Evolutionary conservation across 1,140 invertebrate species (phyloP).

Genomic region (Bradysia coprophila): DNA sequence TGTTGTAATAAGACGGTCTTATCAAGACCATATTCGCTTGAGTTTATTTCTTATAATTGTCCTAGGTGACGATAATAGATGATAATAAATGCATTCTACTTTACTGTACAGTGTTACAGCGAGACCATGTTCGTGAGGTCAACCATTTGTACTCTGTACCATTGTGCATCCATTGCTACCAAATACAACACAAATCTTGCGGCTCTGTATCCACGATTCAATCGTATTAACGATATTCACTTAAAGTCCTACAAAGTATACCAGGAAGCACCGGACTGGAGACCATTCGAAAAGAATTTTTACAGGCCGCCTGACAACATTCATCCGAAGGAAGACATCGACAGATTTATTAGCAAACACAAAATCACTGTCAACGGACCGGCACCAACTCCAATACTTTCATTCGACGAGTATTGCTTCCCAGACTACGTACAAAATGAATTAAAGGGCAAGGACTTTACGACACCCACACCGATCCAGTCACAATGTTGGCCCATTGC

Average conservation of each 20-base stretch:
- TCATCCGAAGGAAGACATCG: conserved; percentile 54
- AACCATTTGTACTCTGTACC: too few relatives aligned
- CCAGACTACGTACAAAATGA: conserved; percentile 54
- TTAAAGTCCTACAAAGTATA: conserved; percentile 76
- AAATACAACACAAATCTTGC: too few relatives aligned
- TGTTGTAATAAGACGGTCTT: too few relatives aligned
- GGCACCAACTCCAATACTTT: conserved; percentile 56
- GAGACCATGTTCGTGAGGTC: too few relatives aligned
- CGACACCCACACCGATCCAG: conserved; percentile 72
- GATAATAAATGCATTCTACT: too few relatives aligned
- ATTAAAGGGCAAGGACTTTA: conserved; percentile 47
- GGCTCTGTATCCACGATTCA: too few relatives aligned
- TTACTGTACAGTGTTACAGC: too few relatives aligned
- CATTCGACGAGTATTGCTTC: conserved; percentile 63
- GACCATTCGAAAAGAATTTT: conserved; percentile 88
- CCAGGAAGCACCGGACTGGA: conserved; percentile 38
- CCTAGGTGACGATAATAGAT: too few relatives aligned
- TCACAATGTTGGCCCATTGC: conserved; percentile 88
- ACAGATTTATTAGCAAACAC: conserved; percentile 49
- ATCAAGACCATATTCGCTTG: too few relatives aligned
- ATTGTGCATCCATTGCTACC: too few relatives aligned
- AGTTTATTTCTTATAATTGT: too few relatives aligned
- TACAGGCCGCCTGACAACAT: conserved; percentile 55
- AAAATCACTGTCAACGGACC: conserved; percentile 70
- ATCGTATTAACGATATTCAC: too few relatives aligned